Conservation (phyloP, 2,888 invertebrate species). For the Esperia sulphurella region DNA sequence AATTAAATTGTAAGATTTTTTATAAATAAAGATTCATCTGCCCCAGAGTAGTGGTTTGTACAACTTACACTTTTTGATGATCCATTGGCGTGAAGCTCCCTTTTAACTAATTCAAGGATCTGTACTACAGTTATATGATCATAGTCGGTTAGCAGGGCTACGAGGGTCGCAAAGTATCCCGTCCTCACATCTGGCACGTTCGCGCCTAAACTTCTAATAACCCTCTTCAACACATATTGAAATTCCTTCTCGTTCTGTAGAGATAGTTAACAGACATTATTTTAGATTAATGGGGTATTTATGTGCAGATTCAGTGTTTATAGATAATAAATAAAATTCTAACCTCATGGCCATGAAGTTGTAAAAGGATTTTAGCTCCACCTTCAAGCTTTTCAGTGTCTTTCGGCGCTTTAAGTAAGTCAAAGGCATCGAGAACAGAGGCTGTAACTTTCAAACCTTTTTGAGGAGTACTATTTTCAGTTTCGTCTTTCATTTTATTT, state of each 20-base stretch:
- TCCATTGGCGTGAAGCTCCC: slow-evolving; percentile 82
- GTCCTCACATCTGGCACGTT: slow-evolving; percentile 81
- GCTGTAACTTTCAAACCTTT: slow-evolving; percentile 44
- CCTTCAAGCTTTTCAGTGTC: slow-evolving; percentile 59
- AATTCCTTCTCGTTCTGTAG: slow-evolving; percentile 81
- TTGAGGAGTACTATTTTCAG: slow-evolving; percentile 24
- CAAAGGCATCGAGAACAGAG: slow-evolving; percentile 66
- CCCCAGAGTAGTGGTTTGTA: neutral
- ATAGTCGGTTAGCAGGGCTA: slow-evolving; percentile 77
- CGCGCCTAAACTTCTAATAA: slow-evolving; percentile 86
- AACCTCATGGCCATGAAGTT: slow-evolving; percentile 61
- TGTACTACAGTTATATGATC: slow-evolving; percentile 69
- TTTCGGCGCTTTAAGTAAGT: slow-evolving; percentile 53
- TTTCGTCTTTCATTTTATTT: slow-evolving; percentile 54
- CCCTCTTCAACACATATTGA: slow-evolving; percentile 82
- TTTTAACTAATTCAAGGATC: slow-evolving; percentile 80
- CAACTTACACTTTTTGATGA: slow-evolving; percentile 83
- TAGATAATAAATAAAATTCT: slow-evolving; percentile 21
- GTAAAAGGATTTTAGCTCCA: slow-evolving; percentile 62
- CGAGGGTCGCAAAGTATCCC: slow-evolving; percentile 84
- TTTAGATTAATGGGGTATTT: too few relatives aligned
- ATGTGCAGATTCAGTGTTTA: too few relatives aligned
- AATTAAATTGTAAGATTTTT: too few relatives aligned
- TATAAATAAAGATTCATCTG: too few relatives aligned
- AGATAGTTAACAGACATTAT: too few relatives aligned